These are phyloP conservation scores for Aphelenchoides fujianensis DNA, from an alignment of 1,140 invertebrate species.

Conservation along the genomic window DNA sequence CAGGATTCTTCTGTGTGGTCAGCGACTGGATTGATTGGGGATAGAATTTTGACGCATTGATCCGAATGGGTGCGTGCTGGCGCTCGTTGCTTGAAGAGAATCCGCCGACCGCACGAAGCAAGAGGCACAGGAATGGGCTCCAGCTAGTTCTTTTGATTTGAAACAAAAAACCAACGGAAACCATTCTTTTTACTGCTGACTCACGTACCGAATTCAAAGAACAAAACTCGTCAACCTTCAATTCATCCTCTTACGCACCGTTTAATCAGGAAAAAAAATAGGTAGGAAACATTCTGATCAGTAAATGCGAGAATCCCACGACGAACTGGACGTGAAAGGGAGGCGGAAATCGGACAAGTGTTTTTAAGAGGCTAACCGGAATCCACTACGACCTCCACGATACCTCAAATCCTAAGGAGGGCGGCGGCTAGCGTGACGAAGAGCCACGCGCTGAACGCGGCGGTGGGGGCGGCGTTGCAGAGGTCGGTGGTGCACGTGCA, in stretches of 20 bases:
- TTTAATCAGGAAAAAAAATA: background rate
- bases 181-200: background rate
- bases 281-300: background rate
- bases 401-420: background rate
- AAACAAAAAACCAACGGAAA: background rate
- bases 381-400: background rate
- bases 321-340: background rate
- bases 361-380: background rate
- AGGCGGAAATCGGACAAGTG: background rate
- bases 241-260: too few species aligned
- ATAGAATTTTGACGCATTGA: background rate
- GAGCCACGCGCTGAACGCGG: background rate
- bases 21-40: background rate
- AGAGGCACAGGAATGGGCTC: background rate
- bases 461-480: slow-evolving; percentile 5
- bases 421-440: background rate
- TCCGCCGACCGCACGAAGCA: background rate
- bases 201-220: background rate
- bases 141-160: too few species aligned
- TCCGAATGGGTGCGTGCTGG: background rate
- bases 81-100: background rate
- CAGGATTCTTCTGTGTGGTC: too few species aligned
- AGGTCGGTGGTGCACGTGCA: background rate
- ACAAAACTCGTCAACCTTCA: background rate
- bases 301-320: background rate